Conservation (phyloP, 2,113 vertebrate species). For the Hirundichthys speculiger region DNA sequence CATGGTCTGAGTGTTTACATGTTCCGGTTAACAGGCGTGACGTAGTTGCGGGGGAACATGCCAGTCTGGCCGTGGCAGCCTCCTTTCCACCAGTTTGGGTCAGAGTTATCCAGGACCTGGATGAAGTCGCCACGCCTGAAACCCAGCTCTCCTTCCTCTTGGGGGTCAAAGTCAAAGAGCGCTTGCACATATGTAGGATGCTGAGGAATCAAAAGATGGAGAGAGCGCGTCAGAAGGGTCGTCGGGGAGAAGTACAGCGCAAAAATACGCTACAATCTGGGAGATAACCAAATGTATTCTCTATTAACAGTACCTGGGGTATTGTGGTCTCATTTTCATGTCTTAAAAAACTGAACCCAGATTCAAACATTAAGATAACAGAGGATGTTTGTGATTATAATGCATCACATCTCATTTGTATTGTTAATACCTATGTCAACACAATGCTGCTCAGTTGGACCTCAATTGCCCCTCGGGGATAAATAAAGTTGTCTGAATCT, state of each 20-base stretch:
- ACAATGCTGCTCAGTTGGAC: too few relatives aligned
- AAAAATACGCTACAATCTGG: too few relatives aligned
- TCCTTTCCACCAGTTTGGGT: conserved; percentile 99
- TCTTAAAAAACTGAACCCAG: too few relatives aligned
- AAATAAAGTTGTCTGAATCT: too few relatives aligned
- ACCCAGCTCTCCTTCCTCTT: conserved; percentile 98
- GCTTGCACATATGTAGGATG: conserved; percentile 93
- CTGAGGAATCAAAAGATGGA: conserved; percentile 21
- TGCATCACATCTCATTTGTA: too few relatives aligned
- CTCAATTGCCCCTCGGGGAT: too few relatives aligned
- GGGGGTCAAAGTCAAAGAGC: conserved; percentile 98
- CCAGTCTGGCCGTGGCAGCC: conserved; percentile 96
- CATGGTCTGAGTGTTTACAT: conserved; percentile 83
- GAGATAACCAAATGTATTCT: too few relatives aligned
- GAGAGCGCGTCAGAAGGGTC: not conserved
- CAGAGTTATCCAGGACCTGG: conserved; percentile 99
- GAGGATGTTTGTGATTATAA: too few relatives aligned
- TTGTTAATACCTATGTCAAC: too few relatives aligned
- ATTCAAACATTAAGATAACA: too few relatives aligned
- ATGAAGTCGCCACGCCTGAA: conserved; percentile 98
- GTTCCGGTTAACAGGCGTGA: conserved; percentile 96
- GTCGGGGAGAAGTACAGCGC: not conserved
- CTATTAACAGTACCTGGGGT: too few relatives aligned
- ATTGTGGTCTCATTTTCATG: too few relatives aligned
- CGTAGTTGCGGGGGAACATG: conserved; percentile 99